Percentiles rank a stretch among this genome's conserved stretches.
Conservation (phyloP, 2,797 vertebrate species). For the Coilia nasus region DNA sequence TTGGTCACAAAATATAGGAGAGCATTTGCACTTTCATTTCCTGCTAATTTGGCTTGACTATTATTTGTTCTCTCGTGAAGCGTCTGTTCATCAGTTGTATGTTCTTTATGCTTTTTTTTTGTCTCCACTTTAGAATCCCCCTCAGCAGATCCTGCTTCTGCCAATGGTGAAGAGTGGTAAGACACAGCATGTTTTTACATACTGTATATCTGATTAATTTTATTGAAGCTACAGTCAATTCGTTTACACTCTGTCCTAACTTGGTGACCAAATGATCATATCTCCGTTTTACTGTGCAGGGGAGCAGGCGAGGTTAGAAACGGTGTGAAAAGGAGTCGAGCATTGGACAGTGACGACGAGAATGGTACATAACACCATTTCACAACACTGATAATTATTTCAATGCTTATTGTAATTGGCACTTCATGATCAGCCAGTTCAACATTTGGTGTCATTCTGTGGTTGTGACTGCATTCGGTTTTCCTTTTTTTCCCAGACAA, state of each 20-base stretch:
- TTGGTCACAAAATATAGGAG: background rate
- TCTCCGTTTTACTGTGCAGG: slow-evolving; percentile 29
- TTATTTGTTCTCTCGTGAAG: background rate
- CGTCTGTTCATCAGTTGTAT: background rate
- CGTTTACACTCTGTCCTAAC: background rate
- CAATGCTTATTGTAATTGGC: background rate
- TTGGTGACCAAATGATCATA: background rate
- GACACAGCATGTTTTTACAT: background rate
- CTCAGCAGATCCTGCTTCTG: background rate
- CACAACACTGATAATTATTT: background rate
- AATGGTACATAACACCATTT: slow-evolving; percentile 26
- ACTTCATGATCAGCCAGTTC: background rate
- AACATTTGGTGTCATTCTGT: background rate
- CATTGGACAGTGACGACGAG: slow-evolving; percentile 74
- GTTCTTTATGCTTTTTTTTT: background rate
- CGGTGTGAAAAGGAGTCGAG: slow-evolving; percentile 72
- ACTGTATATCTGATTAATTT: background rate
- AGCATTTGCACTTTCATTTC: no score
- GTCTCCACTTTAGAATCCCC: background rate
- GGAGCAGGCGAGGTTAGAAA: slow-evolving; percentile 50
- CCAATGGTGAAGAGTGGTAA: background rate
- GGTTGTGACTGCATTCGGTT: background rate
- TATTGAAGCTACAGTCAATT: background rate
- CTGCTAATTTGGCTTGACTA: no score
- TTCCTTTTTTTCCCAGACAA: slow-evolving; percentile 33